Evolutionary conservation across 2,113 vertebrate species (phyloP).

Genomic region (Pseudois nayaur): DNA sequence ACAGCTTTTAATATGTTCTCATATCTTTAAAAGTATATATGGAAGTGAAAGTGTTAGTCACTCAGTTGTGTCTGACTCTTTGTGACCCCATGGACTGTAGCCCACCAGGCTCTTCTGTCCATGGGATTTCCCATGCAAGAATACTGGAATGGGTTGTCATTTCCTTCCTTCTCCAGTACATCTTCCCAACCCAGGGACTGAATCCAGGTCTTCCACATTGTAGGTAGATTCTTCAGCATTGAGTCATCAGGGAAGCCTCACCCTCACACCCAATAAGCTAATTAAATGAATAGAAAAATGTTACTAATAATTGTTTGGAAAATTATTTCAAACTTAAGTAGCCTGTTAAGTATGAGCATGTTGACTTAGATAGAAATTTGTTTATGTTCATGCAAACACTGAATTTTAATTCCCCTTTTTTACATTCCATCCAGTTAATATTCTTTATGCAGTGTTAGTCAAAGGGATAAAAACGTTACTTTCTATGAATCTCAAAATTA

Average conservation of each 20-base stretch:
- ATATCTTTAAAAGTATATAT: background rate
- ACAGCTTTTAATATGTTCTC: background rate
- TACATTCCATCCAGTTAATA: background rate
- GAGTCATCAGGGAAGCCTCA: background rate
- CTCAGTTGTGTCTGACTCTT: background rate
- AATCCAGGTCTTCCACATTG: background rate
- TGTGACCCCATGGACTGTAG: background rate
- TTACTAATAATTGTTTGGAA: background rate
- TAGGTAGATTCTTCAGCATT: background rate
- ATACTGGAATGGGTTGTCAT: background rate
- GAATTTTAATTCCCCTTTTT: background rate
- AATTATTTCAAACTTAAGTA: background rate
- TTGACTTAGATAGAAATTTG: background rate
- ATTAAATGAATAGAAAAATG: background rate
- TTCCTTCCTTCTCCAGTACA: background rate
- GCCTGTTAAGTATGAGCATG: background rate
- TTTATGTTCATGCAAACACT: background rate
- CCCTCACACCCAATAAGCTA: rapidly evolving
- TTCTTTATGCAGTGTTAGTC: background rate
- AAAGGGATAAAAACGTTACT: background rate
- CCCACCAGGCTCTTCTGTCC: background rate
- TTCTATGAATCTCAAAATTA: background rate
- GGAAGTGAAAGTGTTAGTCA: background rate
- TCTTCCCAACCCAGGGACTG: background rate
- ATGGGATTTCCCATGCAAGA: background rate